Evolutionary conservation across 2,888 invertebrate genomes (phyloP), one percentile per base, ranked within the genome.

Genomic region (Thymelicus acteon): DNA sequence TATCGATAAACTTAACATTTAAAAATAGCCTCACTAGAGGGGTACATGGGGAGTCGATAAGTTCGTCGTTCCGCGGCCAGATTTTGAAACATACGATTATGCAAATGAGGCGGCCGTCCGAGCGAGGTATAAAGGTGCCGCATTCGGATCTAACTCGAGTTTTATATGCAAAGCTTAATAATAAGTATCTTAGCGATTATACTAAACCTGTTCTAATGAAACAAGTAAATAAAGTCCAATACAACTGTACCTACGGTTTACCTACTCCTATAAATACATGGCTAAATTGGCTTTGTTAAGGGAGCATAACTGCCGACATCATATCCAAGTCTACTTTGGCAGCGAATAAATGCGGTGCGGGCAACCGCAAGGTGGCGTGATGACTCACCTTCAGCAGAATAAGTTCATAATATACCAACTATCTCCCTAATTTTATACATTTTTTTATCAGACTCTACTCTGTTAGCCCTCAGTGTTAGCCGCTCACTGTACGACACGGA

Each of bases 51-150:
- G 77, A 83, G 82, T 79, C 83, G 81, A 79, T 81, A 79, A 80
- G 82, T 71, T 72, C 79, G 79, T 81, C 79, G 82, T 77, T 77
- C 82, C 79, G 80, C 85, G 82, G 85, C 81, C 87, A 86, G 87
- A 87, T 89, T 91, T 91, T 88, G 86, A 86, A 90, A 89, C 87
- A 83, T 76, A 75, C 73, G 77, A 78, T 78, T 88, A 90, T 92
- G 90, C 86, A 90, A 92, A 91, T 91, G 86, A 89, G 85, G 82
- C 82, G 76, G 82, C 81, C 75, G 73, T 52, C 54, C 75, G 75
- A 37, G 73, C 75, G 68, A 72, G 49, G 73, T 74, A 85, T 89
- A 91, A 91, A 91, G 87, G 79, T 74, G 79, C 90, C 88, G 82
- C 75, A 75, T 80, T 75, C 77, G 78, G 82, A 84, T 82, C 82